Conservation (phyloP, 2,888 invertebrate species). For the Melangyna quadrimaculata region DNA sequence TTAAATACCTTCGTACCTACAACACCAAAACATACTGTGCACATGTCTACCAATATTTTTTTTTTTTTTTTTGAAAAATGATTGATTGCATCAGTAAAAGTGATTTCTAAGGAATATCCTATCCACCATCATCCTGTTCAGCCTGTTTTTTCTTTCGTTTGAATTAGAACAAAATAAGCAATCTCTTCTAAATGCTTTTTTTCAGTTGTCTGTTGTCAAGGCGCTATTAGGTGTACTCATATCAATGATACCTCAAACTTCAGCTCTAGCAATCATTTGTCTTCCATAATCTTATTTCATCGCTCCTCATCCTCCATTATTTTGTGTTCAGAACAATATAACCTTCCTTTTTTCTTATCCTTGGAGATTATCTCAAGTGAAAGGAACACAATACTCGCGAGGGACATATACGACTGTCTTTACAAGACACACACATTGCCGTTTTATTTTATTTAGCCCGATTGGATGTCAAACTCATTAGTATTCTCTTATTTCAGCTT, state of each 20-base stretch:
- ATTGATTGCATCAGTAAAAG: background rate
- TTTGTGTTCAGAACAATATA: slow-evolving; percentile 11
- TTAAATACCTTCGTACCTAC: too few species aligned
- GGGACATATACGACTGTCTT: background rate
- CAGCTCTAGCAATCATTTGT: slow-evolving; percentile 14
- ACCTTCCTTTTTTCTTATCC: slow-evolving; percentile 15
- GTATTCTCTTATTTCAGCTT: slow-evolving; percentile 35
- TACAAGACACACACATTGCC: background rate
- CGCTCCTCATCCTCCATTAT: background rate
- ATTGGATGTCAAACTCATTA: slow-evolving; percentile 48
- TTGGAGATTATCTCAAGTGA: slow-evolving; percentile 23
- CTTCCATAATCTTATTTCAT: slow-evolving; percentile 14
- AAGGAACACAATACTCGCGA: background rate
- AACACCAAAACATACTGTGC: too few species aligned
- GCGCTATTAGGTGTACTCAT: background rate
- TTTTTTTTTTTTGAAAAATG: background rate
- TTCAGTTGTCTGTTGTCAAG: slow-evolving; percentile 11
- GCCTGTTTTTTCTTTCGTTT: background rate
- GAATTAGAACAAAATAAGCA: background rate
- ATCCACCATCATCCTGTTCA: too few species aligned
- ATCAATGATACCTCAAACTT: background rate
- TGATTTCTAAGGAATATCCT: too few species aligned
- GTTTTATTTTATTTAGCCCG: slow-evolving; percentile 4
- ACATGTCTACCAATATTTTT: too few species aligned
- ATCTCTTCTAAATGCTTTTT: background rate